These are phyloP conservation scores for Oxystoma pomonae DNA, from an alignment of 2,888 invertebrate species.

Conservation along the genomic window DNA sequence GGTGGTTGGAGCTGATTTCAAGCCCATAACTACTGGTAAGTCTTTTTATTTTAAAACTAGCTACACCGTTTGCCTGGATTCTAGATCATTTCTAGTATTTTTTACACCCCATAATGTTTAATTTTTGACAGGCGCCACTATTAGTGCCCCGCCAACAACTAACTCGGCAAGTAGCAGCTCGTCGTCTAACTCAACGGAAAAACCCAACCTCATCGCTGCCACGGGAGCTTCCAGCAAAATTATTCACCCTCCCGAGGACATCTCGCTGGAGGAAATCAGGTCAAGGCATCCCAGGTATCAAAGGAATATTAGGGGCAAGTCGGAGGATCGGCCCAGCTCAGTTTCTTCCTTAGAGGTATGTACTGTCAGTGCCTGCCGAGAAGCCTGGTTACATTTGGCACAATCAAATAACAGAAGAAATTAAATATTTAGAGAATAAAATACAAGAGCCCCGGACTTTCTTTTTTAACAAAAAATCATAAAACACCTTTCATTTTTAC, in stretches of 20 bases:
- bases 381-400: no score
- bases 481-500: no score
- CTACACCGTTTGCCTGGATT: no score
- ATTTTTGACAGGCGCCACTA: conserved; percentile 59
- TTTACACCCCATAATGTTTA: no score
- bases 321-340: conserved; percentile 39
- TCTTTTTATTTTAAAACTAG: conserved; percentile 50
- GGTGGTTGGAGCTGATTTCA: conserved; percentile 59
- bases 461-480: no score
- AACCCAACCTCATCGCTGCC: conserved; percentile 63
- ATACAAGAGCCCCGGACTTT: no score
- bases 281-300: conserved; percentile 66
- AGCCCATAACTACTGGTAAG: conserved; percentile 59
- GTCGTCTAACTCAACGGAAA: conserved; percentile 22
- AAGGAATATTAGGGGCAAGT: conserved; percentile 38
- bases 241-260: conserved; percentile 90
- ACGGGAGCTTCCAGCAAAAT: conserved; percentile 84
- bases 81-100: no score
- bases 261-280: conserved; percentile 82
- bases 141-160: conserved; percentile 65
- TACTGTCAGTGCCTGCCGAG: no score
- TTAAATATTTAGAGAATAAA: no score
- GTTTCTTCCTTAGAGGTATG: conserved; percentile 43
- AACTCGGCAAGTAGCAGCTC: conserved; percentile 38
- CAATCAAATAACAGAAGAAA: no score